phyloP scores from a whole-genome alignment of 2,113 vertebrate genomes.

The Rattus norvegicus region GRCr8 NC_086032.1:87883001-87883500 shows the following conservation, averaged over 20 bases:
- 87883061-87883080: too few species aligned
- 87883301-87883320: not conserved
- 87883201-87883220: not conserved
- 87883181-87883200: not conserved
- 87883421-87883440: not conserved
- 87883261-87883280: too few species aligned
- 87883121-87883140: too few species aligned
- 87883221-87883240: rapidly evolving
- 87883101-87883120: not conserved
- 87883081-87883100: not conserved
- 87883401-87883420: not conserved
- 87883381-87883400: not conserved
- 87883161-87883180: not conserved
- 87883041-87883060: not conserved
- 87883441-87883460: not conserved
- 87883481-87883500: not conserved
- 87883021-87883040: too few species aligned
- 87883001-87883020: not conserved
- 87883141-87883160: not conserved
- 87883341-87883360: too few species aligned
- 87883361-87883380: slow-evolving; percentile 42
- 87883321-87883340: not conserved
- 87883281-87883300: rapidly evolving
- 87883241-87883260: rapidly evolving
- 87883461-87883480: not conserved